phyloP scores from a whole-genome alignment of 1,140 invertebrate genomes.

The Periplaneta americana region DNA sequence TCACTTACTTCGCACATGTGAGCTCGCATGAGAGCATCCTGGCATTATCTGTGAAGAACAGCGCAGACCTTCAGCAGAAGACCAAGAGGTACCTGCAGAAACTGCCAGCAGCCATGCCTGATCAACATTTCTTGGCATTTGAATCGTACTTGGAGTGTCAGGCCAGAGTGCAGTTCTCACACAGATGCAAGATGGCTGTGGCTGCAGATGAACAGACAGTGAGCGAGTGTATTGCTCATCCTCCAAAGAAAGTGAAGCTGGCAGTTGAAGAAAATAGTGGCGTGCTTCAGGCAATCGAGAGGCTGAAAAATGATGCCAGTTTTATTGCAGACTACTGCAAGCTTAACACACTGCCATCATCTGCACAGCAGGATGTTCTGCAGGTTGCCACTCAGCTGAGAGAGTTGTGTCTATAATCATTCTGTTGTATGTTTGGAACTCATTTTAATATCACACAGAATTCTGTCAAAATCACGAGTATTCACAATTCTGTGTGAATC shows the following conservation, averaged over 20 bases:
- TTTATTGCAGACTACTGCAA: neutral
- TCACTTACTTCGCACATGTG: neutral
- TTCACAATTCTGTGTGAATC: too few relatives aligned
- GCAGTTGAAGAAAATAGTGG: neutral
- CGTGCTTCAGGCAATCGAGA: neutral
- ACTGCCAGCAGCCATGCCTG: neutral
- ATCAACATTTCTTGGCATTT: neutral
- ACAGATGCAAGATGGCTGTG: neutral
- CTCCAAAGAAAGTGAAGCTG: neutral
- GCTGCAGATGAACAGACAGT: neutral
- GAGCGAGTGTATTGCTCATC: neutral
- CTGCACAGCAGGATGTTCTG: neutral
- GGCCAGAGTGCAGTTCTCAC: neutral
- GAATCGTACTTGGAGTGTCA: neutral
- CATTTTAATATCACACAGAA: too few relatives aligned
- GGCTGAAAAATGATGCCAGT: neutral
- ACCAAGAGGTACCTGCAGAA: neutral
- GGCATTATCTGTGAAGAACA: neutral
- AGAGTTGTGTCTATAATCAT: neutral
- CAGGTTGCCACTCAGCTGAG: neutral
- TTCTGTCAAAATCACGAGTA: too few relatives aligned
- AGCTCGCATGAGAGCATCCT: neutral
- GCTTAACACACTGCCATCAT: neutral
- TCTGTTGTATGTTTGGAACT: too few relatives aligned
- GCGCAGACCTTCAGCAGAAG: neutral